phyloP scores from a whole-genome alignment of 2,888 invertebrate genomes.

The Hemistola chrysoprasaria region DNA sequence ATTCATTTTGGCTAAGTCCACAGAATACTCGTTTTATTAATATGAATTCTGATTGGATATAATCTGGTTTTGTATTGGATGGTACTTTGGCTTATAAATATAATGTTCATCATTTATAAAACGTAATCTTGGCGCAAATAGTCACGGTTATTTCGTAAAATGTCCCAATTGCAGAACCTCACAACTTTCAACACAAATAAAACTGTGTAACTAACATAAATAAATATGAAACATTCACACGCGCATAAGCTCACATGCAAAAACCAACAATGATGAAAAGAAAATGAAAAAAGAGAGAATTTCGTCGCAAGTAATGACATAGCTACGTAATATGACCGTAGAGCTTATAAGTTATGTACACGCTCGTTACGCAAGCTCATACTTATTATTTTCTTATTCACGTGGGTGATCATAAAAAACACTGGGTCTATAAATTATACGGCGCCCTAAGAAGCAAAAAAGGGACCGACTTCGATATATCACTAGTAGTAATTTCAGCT shows the following conservation, averaged over 20 bases:
- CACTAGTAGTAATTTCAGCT: constrained; percentile 22
- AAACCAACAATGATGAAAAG: neutral
- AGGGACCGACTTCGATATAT: constrained; percentile 22
- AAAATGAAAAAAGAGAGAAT: constrained; percentile 2
- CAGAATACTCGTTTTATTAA: too few species aligned
- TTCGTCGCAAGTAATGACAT: constrained; percentile 13
- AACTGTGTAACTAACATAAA: too few species aligned
- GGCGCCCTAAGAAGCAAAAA: constrained; percentile 24
- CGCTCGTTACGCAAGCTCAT: constrained; percentile 19
- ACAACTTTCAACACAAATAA: too few species aligned
- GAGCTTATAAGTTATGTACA: constrained; percentile 19
- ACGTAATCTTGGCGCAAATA: too few species aligned
- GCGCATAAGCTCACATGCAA: too few species aligned
- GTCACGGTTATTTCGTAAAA: too few species aligned
- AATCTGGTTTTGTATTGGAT: too few species aligned
- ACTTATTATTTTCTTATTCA: constrained; percentile 23
- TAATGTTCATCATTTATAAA: too few species aligned
- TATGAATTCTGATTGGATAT: too few species aligned
- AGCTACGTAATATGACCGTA: constrained; percentile 7
- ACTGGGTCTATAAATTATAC: constrained; percentile 21
- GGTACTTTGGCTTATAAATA: too few species aligned
- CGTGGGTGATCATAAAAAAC: constrained; percentile 23
- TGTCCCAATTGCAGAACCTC: too few species aligned
- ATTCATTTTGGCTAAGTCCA: too few species aligned
- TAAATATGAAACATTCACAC: neutral